Conservation (phyloP, 2,797 vertebrate genomes). For the Tamandua tetradactyla region DNA sequence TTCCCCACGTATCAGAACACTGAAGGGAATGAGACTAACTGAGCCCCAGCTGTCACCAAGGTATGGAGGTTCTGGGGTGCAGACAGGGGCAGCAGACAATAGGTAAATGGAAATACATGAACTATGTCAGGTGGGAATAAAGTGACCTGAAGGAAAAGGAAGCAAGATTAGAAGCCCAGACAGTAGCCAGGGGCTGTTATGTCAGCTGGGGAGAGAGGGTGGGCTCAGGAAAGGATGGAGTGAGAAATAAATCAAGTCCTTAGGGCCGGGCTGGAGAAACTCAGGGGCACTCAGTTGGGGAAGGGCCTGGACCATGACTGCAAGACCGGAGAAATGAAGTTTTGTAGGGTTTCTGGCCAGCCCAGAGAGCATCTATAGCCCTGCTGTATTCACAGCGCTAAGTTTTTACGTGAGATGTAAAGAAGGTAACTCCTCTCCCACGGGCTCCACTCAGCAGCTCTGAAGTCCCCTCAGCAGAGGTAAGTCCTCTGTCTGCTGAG, state of each 20-base stretch:
- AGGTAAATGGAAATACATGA: neutral
- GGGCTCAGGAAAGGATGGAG: neutral
- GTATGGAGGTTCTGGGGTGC: neutral
- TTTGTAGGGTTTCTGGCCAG: neutral
- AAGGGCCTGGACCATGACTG: neutral
- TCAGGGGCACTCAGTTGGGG: neutral
- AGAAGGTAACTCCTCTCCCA: neutral
- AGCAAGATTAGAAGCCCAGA: neutral
- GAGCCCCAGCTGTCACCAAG: neutral
- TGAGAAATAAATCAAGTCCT: neutral
- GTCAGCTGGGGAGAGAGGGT: neutral
- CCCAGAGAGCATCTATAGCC: neutral
- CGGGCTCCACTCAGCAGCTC: neutral
- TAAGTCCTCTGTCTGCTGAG: neutral
- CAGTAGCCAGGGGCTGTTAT: neutral
- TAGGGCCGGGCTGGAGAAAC: neutral
- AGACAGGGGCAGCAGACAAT: accelerated
- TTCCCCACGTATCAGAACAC: too few relatives aligned
- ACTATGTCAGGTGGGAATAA: too few relatives aligned
- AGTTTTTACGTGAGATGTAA: neutral
- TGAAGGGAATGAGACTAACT: neutral
- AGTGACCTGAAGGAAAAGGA: neutral
- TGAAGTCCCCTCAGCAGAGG: neutral
- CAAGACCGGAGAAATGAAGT: accelerated
- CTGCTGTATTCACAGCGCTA: neutral